Base-by-base conservation (phyloP, 2,888 invertebrate genomes). In the Lycophotia porphyrea region DNA sequence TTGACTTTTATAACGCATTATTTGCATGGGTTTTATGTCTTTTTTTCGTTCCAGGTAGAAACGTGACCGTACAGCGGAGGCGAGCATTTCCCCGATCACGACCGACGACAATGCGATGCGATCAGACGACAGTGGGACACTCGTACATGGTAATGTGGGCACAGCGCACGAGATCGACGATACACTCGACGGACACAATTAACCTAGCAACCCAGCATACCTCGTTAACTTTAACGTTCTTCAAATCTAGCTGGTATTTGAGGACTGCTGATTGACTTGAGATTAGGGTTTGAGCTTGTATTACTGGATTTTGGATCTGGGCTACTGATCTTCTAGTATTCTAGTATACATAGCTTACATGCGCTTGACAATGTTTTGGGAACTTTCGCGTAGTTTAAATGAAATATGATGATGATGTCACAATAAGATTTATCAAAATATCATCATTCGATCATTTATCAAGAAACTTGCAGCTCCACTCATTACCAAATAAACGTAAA, bases 31-130 rank as follows among this genome's bases (percentile, higher is more conserved):
- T 90, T 92, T 90, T 91, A 89, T 80, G 66, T 81, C 18, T 85
- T 86, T 88, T 82, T 85, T 87, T 92, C 88, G 39, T 88, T 90
- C 89, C 90, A 91, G 90, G 91, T 90, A 92, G 90, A 93, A 95
- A 95, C 95, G 95, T 95, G 95, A 94, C 94, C 89, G 88, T 87
- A 86, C 88, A 91, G 87, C 89, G 90, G 90, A 91, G 89, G 67
- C 89, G 90, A 88, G 89, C 89, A 91, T 93, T 93, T 92, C 90
- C 91, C 90, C 90, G 92, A 93, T 95, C 95, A 95, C 95, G 95
- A 95, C 86, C 86, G 95, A 95, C 86, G 86, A 88, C 86, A 86
- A 88, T 84, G 90, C 92, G 92, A 94, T 94, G 91, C 89, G 88
- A 93, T 93, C 94, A 90, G 79, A 78, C 80, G 82, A 84, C 87